A percentile compares a stretch with the other conserved stretches of the same genome.
These are phyloP conservation scores for Apotomis turbidana DNA, from an alignment of 2,888 invertebrate species.

Conservation along the genomic window DNA sequence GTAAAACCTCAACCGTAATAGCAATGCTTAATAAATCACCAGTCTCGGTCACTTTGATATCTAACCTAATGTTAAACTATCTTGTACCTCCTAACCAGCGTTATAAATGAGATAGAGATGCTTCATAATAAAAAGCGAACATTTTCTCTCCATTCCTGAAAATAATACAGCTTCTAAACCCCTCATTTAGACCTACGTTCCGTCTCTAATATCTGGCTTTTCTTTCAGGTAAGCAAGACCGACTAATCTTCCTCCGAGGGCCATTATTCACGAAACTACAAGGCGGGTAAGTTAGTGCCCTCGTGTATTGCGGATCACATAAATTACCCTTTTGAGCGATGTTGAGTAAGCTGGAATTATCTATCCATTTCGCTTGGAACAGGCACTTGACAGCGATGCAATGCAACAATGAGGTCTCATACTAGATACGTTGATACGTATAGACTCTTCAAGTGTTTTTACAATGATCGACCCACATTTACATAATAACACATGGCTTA, in stretches of 20 bases:
- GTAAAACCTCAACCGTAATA: too few relatives aligned
- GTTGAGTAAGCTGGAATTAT: constrained; percentile 39
- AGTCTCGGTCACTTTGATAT: too few relatives aligned
- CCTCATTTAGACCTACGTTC: neutral
- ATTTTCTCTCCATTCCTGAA: neutral
- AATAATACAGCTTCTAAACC: neutral
- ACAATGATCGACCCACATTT: constrained; percentile 1
- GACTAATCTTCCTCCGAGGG: constrained; percentile 27
- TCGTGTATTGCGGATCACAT: constrained; percentile 40
- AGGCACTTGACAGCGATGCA: constrained; percentile 21
- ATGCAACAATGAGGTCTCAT: constrained; percentile 26
- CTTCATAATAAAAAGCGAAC: neutral
- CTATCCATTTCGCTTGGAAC: constrained; percentile 31
- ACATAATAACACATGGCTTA: neutral
- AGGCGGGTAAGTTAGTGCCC: constrained; percentile 39
- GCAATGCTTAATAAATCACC: too few relatives aligned
- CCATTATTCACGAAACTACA: constrained; percentile 40
- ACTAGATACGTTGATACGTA: constrained; percentile 16
- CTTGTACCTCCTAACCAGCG: too few relatives aligned
- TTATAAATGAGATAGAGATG: neutral
- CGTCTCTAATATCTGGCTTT: constrained; percentile 31
- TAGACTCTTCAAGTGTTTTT: constrained; percentile 18
- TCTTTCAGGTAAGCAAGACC: constrained; percentile 40
- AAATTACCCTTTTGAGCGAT: constrained; percentile 41
- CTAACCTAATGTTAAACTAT: too few relatives aligned